Evolutionary conservation across 2,888 invertebrate genomes (phyloP).

Genomic region (Pterostichus madidus): DNA sequence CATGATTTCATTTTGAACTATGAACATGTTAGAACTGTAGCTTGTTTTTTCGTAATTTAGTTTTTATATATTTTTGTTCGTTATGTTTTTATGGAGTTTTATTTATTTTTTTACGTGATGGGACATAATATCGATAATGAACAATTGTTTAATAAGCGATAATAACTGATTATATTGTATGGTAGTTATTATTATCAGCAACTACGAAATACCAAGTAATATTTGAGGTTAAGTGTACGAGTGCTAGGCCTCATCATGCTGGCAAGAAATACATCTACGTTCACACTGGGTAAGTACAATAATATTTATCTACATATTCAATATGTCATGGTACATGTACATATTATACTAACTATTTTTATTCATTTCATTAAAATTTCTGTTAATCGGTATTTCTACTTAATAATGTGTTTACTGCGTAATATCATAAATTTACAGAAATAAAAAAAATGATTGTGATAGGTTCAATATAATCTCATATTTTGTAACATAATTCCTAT

Average conservation of each 20-base stretch:
- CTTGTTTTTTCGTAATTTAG: background rate
- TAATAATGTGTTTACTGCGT: no score
- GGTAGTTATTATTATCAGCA: conserved; percentile 47
- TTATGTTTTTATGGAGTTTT: conserved; percentile 34
- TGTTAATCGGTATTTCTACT: no score
- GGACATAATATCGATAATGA: background rate
- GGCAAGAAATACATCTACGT: conserved; percentile 76
- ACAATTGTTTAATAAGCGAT: conserved; percentile 12
- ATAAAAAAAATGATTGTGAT: no score
- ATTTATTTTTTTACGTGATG: conserved; percentile 13
- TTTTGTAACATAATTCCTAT: no score
- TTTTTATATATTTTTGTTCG: conserved; percentile 36
- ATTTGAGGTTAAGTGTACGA: conserved; percentile 66
- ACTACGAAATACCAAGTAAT: conserved; percentile 67
- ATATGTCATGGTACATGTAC: no score
- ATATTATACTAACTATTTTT: no score
- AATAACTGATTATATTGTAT: conserved; percentile 30
- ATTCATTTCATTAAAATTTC: no score
- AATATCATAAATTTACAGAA: no score
- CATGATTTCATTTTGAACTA: conserved; percentile 36
- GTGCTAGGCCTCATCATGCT: conserved; percentile 71
- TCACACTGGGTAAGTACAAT: conserved; percentile 75
- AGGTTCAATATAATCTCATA: no score
- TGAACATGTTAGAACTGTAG: conserved; percentile 10
- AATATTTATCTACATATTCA: background rate